phyloP scores from a whole-genome alignment of 2,113 vertebrate species.

The Ramphastos sulfuratus region DNA sequence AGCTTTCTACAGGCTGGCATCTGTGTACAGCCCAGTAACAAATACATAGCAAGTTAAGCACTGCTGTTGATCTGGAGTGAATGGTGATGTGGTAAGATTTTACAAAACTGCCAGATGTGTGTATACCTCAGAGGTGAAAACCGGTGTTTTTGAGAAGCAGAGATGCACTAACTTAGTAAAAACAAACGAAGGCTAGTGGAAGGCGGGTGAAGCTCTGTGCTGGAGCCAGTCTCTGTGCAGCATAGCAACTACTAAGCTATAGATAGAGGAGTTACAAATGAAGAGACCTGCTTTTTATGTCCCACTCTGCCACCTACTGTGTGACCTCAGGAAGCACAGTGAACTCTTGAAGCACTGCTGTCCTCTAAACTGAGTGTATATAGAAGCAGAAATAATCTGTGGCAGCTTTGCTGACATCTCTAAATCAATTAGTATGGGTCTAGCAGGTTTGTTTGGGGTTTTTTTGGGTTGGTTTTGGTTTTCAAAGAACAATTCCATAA shows the following conservation, averaged over 20 bases:
- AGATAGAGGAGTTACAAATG: neutral
- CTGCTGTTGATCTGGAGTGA: neutral
- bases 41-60: neutral
- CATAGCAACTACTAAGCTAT: neutral
- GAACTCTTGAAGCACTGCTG: neutral
- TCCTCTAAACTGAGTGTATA: neutral
- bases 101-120: neutral
- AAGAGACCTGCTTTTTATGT: neutral
- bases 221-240: neutral
- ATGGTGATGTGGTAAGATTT: neutral
- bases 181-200: neutral
- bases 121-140: neutral
- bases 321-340: neutral
- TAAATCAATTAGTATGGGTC: neutral
- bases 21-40: neutral
- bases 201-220: neutral
- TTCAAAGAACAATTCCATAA: neutral
- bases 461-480: neutral
- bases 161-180: neutral
- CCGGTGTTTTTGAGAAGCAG: neutral
- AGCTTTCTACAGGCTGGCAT: neutral
- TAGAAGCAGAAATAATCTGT: neutral
- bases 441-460: neutral
- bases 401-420: neutral
- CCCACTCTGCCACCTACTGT: slow-evolving; percentile 14